These are phyloP conservation scores for Drosophila tropicalis DNA, from an alignment of 1,140 invertebrate genomes.

Conservation along the genomic window DNA sequence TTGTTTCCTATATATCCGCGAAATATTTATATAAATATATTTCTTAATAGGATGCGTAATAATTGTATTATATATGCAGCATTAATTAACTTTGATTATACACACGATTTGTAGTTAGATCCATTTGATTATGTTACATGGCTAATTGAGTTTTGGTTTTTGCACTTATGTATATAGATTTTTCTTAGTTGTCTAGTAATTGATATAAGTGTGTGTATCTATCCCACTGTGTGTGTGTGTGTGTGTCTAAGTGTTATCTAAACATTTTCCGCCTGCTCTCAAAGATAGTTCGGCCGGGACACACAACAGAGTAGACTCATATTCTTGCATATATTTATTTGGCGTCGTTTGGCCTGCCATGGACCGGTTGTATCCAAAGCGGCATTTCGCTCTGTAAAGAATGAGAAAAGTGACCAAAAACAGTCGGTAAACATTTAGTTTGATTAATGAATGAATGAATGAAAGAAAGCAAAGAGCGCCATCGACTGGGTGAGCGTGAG, in stretches of 20 bases:
- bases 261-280: conserved; percentile 82
- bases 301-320: conserved; percentile 88
- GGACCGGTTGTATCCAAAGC: conserved; percentile 85
- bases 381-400: conserved; percentile 84
- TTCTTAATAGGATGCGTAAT: conserved; percentile 35
- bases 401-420: conserved; percentile 15
- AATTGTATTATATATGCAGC: conserved; percentile 74
- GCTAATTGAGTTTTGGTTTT: conserved; percentile 58
- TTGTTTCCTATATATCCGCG: conserved; percentile 16
- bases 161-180: conserved; percentile 37
- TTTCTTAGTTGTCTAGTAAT: conserved; percentile 70
- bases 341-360: conserved; percentile 85
- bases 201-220: conserved; percentile 63
- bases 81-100: conserved; percentile 76
- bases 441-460: conserved; percentile 58
- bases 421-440: conserved; percentile 22
- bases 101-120: conserved; percentile 47
- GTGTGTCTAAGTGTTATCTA: conserved; percentile 38
- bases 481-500: background rate
- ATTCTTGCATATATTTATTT: conserved; percentile 87
- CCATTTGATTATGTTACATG: conserved; percentile 59
- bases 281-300: conserved; percentile 87
- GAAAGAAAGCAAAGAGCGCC: background rate
- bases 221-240: conserved; percentile 9
- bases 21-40: conserved; percentile 30